A percentile compares a stretch with the other conserved stretches of the same genome.
Conservation (phyloP, 2,888 invertebrate genomes). For the Leptopterna dolabrata region DNA sequence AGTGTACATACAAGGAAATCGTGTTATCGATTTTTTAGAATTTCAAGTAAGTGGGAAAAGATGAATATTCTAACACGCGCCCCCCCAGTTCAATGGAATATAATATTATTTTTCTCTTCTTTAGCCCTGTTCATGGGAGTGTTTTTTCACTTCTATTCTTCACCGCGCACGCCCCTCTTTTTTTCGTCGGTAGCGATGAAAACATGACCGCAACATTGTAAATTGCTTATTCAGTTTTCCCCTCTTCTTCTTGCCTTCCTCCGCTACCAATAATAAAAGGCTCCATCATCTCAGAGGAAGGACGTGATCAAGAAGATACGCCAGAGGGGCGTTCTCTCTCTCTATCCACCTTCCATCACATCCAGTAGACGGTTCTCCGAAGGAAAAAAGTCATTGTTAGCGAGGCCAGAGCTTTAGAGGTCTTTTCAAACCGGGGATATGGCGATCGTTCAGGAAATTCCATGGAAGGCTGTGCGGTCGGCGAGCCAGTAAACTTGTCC, state of each 20-base stretch:
- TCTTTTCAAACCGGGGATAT: not conserved
- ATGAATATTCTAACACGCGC: not conserved
- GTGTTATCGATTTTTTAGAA: not conserved
- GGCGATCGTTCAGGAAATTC: not conserved
- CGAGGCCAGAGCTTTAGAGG: not conserved
- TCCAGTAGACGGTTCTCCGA: not conserved
- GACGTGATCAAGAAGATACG: not conserved
- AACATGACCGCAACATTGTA: slow-evolving; percentile 11
- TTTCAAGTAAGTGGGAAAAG: not conserved
- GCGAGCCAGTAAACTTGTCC: not conserved
- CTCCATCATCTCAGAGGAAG: not conserved
- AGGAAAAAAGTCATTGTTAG: not conserved
- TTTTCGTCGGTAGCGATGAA: not conserved
- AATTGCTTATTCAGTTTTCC: not conserved
- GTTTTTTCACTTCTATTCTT: slow-evolving; percentile 1
- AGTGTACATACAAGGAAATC: no score
- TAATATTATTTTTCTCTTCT: not conserved
- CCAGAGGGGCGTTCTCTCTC: not conserved
- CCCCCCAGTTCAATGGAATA: not conserved
- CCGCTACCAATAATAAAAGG: slow-evolving; percentile 3
- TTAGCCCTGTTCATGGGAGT: not conserved
- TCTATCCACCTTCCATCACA: not conserved
- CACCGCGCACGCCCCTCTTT: not conserved
- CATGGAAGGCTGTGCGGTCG: not conserved
- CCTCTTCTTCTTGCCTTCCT: not conserved